These are phyloP conservation scores for Arizona elegans DNA, from an alignment of 2,113 vertebrate species.

Conservation along the genomic window DNA sequence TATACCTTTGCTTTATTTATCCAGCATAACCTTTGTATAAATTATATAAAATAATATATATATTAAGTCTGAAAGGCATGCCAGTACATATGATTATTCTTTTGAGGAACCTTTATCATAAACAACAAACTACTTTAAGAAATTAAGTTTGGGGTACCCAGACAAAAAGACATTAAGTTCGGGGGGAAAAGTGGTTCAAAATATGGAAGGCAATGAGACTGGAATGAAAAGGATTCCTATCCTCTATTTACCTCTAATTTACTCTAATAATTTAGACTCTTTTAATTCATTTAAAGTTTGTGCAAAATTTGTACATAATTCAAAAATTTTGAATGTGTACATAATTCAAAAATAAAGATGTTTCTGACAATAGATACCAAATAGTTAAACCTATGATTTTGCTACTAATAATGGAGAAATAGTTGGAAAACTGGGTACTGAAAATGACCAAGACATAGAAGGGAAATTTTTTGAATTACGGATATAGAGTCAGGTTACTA, in stretches of 20 bases:
- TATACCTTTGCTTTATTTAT: not conserved
- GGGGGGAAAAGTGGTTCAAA: not conserved
- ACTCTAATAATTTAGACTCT: not conserved
- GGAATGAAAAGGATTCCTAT: not conserved
- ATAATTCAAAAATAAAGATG: not conserved
- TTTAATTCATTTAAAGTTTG: not conserved
- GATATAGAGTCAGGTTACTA: not conserved
- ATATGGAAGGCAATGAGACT: not conserved
- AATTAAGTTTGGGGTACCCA: not conserved
- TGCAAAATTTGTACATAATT: not conserved
- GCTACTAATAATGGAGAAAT: not conserved
- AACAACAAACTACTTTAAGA: not conserved
- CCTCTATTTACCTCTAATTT: not conserved
- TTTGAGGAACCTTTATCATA: not conserved
- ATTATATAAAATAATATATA: not conserved
- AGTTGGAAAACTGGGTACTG: not conserved
- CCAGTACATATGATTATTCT: not conserved
- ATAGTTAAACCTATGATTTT: not conserved
- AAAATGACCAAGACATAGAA: not conserved
- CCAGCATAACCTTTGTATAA: not conserved
- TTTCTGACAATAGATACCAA: not conserved
- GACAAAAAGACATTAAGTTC: not conserved
- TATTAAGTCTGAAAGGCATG: not conserved
- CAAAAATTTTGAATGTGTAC: too few species aligned
- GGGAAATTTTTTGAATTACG: not conserved